phyloP scores from a whole-genome alignment of 2,888 invertebrate genomes.

The Hypercompe scribonia region DNA sequence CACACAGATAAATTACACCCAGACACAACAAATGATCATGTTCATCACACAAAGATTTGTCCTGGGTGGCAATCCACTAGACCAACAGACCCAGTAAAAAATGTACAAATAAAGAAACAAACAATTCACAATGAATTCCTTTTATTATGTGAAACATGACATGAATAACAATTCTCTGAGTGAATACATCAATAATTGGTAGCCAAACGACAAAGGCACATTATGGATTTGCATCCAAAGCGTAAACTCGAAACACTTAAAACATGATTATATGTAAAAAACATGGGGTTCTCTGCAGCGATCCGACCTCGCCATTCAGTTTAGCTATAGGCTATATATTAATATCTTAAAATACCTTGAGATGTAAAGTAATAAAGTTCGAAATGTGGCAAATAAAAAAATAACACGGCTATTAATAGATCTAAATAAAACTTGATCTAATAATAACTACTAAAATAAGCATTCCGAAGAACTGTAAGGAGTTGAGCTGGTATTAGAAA shows the following conservation, averaged over 20 bases:
- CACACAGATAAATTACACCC: no score
- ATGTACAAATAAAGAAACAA: constrained; percentile 56
- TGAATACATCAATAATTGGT: constrained; percentile 65
- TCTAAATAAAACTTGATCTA: not conserved
- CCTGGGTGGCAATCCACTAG: no score
- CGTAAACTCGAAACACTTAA: constrained; percentile 49
- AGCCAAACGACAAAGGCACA: constrained; percentile 76
- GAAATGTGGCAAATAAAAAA: not conserved
- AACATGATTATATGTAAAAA: constrained; percentile 53
- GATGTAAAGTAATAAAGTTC: not conserved
- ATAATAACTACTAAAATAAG: not conserved
- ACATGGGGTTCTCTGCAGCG: constrained; percentile 2
- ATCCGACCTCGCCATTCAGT: not conserved
- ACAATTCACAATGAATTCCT: constrained; percentile 76
- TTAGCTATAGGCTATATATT: not conserved
- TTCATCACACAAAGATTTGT: no score
- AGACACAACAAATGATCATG: no score
- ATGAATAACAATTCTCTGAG: constrained; percentile 69
- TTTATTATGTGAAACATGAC: constrained; percentile 78
- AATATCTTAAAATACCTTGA: not conserved
- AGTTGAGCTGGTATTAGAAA: not conserved
- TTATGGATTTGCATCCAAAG: constrained; percentile 59
- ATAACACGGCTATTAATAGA: not conserved
- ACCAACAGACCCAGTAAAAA: no score
- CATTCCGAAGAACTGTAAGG: not conserved